phyloP scores from a whole-genome alignment of 2,113 vertebrate genomes.

The Verasper variegatus region DNA sequence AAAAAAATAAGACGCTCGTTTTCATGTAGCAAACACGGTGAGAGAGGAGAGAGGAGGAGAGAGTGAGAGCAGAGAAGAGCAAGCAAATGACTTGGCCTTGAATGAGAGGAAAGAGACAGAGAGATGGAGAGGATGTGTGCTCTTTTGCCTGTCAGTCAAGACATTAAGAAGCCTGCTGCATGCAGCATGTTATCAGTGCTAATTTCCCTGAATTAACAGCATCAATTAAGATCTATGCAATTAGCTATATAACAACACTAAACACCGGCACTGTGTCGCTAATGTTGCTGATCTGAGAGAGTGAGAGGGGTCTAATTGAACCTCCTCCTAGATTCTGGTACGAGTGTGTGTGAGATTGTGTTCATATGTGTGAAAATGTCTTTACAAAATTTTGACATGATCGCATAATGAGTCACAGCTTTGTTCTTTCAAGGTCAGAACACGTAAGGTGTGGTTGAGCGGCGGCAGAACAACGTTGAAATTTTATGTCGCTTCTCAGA shows the following conservation, averaged over 20 bases:
- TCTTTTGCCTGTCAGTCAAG: conserved; percentile 76
- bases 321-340: conserved; percentile 73
- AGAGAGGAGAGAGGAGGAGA: conserved; percentile 23
- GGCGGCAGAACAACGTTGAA: neutral
- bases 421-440: conserved; percentile 28
- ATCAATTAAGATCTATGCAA: conserved; percentile 97
- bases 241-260: conserved; percentile 95
- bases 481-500: conserved; percentile 34
- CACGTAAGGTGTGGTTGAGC: conserved; percentile 8
- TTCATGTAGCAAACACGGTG: conserved; percentile 43
- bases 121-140: conserved; percentile 64
- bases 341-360: conserved; percentile 7
- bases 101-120: conserved; percentile 48
- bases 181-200: conserved; percentile 90
- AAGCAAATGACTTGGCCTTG: conserved; percentile 65
- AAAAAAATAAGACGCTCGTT: conserved; percentile 36
- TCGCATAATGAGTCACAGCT: conserved; percentile 28
- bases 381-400: conserved; percentile 43
- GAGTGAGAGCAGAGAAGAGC: conserved; percentile 53
- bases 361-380: conserved; percentile 39
- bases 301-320: conserved; percentile 89
- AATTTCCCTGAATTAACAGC: conserved; percentile 96
- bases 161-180: conserved; percentile 73
- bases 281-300: conserved; percentile 90
- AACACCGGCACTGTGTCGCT: conserved; percentile 92